Percentiles rank a stretch among this genome's conserved stretches.
Evolutionary conservation across 2,888 invertebrate genomes (phyloP).

Genomic region (Rhaphigaster nebulosa): DNA sequence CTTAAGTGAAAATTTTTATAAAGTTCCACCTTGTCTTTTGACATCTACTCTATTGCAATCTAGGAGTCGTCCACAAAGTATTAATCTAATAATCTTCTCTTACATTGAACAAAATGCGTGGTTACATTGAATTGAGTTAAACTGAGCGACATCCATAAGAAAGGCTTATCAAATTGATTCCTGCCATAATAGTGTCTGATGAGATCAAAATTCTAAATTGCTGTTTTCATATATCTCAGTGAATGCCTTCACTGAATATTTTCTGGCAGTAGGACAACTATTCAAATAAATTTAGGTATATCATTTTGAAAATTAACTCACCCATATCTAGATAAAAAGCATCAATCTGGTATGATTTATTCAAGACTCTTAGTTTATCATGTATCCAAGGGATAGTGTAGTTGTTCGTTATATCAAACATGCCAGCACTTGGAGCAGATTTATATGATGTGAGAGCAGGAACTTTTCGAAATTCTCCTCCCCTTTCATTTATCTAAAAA

Average conservation of each 20-base stretch:
- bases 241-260: background rate
- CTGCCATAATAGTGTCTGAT: too few species aligned
- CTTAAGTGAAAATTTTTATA: too few species aligned
- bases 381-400: conserved; percentile 85
- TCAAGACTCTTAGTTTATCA: conserved; percentile 79
- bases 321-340: conserved; percentile 88
- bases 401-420: conserved; percentile 89
- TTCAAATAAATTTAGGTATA: background rate
- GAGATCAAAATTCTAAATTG: too few species aligned
- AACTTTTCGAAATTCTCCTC: conserved; percentile 78
- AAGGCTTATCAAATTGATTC: too few species aligned
- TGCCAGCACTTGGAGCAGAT: conserved; percentile 83
- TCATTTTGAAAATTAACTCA: conserved; percentile 58
- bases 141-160: too few species aligned
- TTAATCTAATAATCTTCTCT: too few species aligned
- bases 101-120: too few species aligned
- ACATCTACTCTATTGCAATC: too few species aligned
- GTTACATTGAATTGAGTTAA: too few species aligned
- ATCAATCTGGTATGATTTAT: conserved; percentile 83
- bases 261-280: background rate
- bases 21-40: too few species aligned
- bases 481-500: conserved; percentile 74
- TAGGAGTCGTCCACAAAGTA: too few species aligned
- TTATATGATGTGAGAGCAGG: conserved; percentile 88
- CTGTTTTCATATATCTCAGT: too few species aligned